These are phyloP conservation scores for Paraescarpia echinospica DNA, from an alignment of 1,140 invertebrate genomes.

Conservation along the genomic window DNA sequence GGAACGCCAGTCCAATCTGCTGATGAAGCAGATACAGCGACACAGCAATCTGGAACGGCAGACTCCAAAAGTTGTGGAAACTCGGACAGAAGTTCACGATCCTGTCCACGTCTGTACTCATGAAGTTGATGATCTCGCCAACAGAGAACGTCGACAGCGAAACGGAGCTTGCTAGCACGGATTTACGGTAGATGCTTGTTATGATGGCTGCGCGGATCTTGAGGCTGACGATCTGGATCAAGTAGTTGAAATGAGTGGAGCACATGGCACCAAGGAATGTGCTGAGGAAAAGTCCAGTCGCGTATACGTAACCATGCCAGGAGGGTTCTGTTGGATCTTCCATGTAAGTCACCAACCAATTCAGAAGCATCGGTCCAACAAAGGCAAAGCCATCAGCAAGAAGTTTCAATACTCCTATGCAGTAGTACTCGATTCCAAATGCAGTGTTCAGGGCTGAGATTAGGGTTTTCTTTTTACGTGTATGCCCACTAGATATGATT, in stretches of 20 bases:
- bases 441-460: slow-evolving; percentile 75
- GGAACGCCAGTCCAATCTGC: slow-evolving; percentile 87
- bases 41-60: slow-evolving; percentile 76
- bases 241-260: slow-evolving; percentile 86
- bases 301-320: slow-evolving; percentile 77
- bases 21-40: slow-evolving; percentile 59
- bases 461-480: slow-evolving; percentile 56
- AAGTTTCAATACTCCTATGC: slow-evolving; percentile 84
- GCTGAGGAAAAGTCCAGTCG: slow-evolving; percentile 65
- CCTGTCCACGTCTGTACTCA: slow-evolving; percentile 93
- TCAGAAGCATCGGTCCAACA: slow-evolving; percentile 84
- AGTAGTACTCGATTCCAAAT: slow-evolving; percentile 86
- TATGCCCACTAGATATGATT: neutral
- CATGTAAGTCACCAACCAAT: slow-evolving; percentile 78
- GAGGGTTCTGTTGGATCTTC: slow-evolving; percentile 71
- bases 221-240: slow-evolving; percentile 79
- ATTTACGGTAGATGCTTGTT: slow-evolving; percentile 84
- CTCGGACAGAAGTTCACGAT: slow-evolving; percentile 94
- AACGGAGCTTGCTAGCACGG: slow-evolving; percentile 54
- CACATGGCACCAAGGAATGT: slow-evolving; percentile 71
- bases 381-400: slow-evolving; percentile 81
- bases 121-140: slow-evolving; percentile 93
- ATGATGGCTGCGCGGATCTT: slow-evolving; percentile 85
- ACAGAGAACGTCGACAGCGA: slow-evolving; percentile 64
- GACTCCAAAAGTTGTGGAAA: slow-evolving; percentile 96